phyloP scores from a whole-genome alignment of 2,113 vertebrate species.

The Saccopteryx leptura region DNA sequence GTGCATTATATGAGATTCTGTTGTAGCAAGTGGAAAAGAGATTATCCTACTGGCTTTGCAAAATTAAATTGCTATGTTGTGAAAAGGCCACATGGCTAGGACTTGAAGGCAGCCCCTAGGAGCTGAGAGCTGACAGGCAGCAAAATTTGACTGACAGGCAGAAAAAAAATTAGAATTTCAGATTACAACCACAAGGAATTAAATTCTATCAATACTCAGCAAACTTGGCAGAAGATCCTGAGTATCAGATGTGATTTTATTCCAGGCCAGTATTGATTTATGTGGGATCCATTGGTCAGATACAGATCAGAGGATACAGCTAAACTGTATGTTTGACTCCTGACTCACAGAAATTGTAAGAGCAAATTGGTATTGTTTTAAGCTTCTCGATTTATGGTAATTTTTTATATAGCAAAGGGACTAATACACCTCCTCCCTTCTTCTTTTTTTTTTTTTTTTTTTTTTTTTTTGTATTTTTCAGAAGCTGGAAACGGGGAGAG shows the following conservation, averaged over 20 bases:
- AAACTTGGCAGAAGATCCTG: not conserved
- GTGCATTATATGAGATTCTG: not conserved
- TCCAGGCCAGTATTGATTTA: not conserved
- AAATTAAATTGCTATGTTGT: not conserved
- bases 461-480: no score
- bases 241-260: not conserved
- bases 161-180: not conserved
- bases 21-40: not conserved
- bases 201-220: not conserved
- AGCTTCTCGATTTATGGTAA: not conserved
- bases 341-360: not conserved
- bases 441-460: no score
- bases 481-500: no score
- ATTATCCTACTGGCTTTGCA: not conserved
- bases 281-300: not conserved
- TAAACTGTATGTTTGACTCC: not conserved
- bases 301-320: not conserved
- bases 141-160: not conserved
- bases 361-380: not conserved
- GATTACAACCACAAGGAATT: not conserved
- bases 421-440: not conserved
- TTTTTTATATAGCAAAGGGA: not conserved
- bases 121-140: not conserved
- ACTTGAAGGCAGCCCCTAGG: not conserved
- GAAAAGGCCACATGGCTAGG: not conserved